phyloP scores from a whole-genome alignment of 2,797 vertebrate genomes.

The Danionella dracula region DNA sequence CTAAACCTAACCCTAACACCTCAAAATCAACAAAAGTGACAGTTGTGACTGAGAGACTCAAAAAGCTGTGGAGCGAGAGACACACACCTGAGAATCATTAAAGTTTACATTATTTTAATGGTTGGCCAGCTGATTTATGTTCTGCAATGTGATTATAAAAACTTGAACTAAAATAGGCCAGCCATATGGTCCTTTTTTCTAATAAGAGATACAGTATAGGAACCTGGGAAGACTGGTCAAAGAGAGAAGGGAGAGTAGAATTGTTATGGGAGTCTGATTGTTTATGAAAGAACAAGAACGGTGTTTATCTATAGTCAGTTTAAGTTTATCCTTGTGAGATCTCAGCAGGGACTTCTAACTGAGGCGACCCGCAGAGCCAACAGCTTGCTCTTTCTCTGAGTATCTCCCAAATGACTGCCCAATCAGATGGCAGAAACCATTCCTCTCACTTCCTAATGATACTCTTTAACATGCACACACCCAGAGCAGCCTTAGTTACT shows the following conservation, averaged over 20 bases:
- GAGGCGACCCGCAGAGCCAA: constrained; percentile 89
- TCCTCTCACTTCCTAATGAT: constrained; percentile 77
- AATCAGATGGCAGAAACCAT: constrained; percentile 77
- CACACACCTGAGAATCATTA: constrained; percentile 30
- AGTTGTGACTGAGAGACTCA: too few relatives aligned
- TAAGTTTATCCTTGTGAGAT: constrained; percentile 78
- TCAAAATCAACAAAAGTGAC: too few relatives aligned
- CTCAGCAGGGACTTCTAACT: constrained; percentile 90
- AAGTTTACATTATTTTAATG: neutral
- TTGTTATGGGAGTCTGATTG: constrained; percentile 59
- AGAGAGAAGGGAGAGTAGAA: neutral
- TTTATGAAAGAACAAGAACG: constrained; percentile 93
- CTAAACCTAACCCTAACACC: too few relatives aligned
- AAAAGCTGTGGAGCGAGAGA: neutral
- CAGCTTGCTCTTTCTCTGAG: constrained; percentile 80
- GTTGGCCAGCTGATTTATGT: constrained; percentile 3
- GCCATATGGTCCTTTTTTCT: constrained; percentile 24
- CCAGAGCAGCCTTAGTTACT: constrained; percentile 28
- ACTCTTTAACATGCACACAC: constrained; percentile 40
- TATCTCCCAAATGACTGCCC: constrained; percentile 43
- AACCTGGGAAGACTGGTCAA: constrained; percentile 8
- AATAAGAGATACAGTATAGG: neutral
- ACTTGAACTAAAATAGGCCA: constrained; percentile 7
- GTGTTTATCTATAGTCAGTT: constrained; percentile 80
- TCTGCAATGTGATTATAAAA: neutral